phyloP scores from a whole-genome alignment of 2,888 invertebrate species.

The Margaritifera margaritifera region DNA sequence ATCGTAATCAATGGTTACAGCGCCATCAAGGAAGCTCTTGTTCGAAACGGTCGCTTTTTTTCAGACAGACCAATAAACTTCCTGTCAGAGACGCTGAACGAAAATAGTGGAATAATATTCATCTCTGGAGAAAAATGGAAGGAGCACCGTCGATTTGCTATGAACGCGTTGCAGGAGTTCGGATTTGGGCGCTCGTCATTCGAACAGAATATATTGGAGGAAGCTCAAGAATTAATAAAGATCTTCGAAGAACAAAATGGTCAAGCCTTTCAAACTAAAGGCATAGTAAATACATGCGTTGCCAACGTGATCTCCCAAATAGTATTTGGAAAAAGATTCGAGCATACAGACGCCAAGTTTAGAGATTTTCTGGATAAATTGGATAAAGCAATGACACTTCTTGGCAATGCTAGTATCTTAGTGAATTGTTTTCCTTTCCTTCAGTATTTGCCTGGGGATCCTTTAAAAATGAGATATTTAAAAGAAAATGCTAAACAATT shows the following conservation, averaged over 20 bases:
- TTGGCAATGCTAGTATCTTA: constrained; percentile 1
- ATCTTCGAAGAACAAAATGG: constrained; percentile 10
- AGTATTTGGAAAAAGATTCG: constrained; percentile 22
- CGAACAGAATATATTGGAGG: constrained; percentile 25
- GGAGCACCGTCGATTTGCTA: constrained; percentile 18
- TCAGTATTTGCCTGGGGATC: constrained; percentile 22
- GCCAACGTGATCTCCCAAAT: constrained; percentile 43
- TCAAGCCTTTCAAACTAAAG: constrained; percentile 20
- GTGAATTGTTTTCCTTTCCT: constrained; percentile 23
- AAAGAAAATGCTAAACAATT: background rate
- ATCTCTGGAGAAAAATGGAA: constrained; percentile 27
- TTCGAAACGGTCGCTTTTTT: constrained; percentile 21
- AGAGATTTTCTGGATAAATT: constrained; percentile 15
- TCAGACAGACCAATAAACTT: constrained; percentile 14
- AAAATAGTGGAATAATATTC: constrained; percentile 12
- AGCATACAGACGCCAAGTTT: constrained; percentile 25
- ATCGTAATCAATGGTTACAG: constrained; percentile 23
- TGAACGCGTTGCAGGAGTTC: constrained; percentile 16
- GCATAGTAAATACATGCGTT: constrained; percentile 24
- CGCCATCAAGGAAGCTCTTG: constrained; percentile 19
- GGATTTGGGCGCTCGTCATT: constrained; percentile 21
- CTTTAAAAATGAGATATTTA: constrained; percentile 7
- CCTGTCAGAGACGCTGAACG: background rate
- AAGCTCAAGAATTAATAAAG: constrained; percentile 15
- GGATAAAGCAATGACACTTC: background rate